These are phyloP conservation scores for Harpagus bidentatus DNA, from an alignment of 2,113 vertebrate species.

Conservation along the genomic window DNA sequence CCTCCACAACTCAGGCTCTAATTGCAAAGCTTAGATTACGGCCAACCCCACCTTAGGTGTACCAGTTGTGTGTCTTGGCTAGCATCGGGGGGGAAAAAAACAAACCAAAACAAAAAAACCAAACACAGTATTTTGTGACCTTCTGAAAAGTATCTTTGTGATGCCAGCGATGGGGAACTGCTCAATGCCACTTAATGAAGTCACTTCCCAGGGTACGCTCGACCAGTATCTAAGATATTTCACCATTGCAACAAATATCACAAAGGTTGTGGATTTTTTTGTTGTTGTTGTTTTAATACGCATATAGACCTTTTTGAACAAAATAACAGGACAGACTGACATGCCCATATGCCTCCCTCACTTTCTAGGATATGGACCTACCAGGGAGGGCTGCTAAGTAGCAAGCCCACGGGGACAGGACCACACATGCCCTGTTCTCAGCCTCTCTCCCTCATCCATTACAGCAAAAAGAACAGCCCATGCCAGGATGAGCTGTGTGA, in stretches of 20 bases:
- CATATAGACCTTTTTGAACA: background rate
- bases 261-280: background rate
- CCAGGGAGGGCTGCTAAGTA: background rate
- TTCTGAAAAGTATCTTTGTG: background rate
- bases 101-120: background rate
- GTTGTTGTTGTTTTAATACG: background rate
- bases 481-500: background rate
- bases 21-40: background rate
- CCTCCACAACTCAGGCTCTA: background rate
- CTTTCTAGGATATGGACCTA: background rate
- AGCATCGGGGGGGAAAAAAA: background rate
- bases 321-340: background rate
- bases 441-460: background rate
- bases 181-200: background rate
- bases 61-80: background rate
- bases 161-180: background rate
- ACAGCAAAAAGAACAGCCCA: background rate
- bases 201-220: background rate
- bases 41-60: background rate
- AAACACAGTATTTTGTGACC: background rate
- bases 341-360: background rate
- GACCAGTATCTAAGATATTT: background rate
- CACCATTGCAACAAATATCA: background rate
- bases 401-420: background rate
- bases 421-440: background rate